Evolutionary conservation across 2,888 invertebrate genomes (phyloP).

Genomic region (Drosophila subsilvestris): DNA sequence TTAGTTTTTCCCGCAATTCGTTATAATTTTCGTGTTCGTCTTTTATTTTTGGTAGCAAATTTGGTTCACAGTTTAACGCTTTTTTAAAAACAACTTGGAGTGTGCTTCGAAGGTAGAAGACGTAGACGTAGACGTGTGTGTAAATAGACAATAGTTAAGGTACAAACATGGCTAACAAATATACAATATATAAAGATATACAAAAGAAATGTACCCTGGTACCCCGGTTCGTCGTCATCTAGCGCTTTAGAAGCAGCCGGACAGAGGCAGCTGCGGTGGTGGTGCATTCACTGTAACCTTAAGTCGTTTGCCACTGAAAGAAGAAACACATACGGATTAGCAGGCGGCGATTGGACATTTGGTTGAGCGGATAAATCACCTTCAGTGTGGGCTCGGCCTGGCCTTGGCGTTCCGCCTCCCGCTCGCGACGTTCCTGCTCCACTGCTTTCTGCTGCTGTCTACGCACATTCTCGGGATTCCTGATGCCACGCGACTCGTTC

Average conservation of each 20-base stretch:
- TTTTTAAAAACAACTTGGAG: constrained; percentile 7
- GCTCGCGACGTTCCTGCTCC: constrained; percentile 86
- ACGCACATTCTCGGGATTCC: constrained; percentile 86
- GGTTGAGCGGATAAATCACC: constrained; percentile 44
- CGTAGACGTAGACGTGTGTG: neutral
- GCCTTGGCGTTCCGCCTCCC: constrained; percentile 83
- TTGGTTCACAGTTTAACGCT: constrained; percentile 21
- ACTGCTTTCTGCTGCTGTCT: constrained; percentile 86
- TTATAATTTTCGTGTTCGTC: neutral
- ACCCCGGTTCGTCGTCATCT: neutral
- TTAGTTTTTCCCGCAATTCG: too few relatives aligned
- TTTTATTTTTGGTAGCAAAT: constrained; percentile 45
- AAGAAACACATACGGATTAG: constrained; percentile 7
- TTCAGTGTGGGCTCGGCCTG: constrained; percentile 51
- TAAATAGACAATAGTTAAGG: constrained; percentile 5
- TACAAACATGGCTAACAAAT: neutral
- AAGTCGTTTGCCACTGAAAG: constrained; percentile 81
- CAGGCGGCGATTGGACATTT: neutral
- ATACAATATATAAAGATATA: constrained; percentile 19
- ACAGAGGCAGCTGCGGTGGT: constrained; percentile 6
- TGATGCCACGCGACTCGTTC: constrained; percentile 87
- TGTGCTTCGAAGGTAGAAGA: constrained; percentile 3
- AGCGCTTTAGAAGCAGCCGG: constrained; percentile 11
- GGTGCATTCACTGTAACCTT: constrained; percentile 25
- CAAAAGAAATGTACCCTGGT: constrained; percentile 15